phyloP scores from a whole-genome alignment of 2,113 vertebrate species.

The Saguinus imperator region DNA sequence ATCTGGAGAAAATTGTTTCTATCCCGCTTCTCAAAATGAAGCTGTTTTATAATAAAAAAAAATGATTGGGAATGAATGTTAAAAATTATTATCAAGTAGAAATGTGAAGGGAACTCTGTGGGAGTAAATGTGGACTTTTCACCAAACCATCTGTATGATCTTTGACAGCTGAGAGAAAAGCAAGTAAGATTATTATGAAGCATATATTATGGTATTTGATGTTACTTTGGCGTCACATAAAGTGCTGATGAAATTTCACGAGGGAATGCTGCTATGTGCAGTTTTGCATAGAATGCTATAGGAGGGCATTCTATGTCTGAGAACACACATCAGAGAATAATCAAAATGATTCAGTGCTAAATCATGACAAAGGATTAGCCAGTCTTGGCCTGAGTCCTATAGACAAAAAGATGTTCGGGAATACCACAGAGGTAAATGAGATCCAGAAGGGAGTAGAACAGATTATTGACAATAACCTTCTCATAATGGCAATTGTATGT shows the following conservation, averaged over 20 bases:
- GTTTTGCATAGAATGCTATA: constrained; percentile 29
- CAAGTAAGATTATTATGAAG: constrained; percentile 68
- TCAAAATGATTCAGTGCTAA: constrained; percentile 66
- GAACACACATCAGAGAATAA: constrained; percentile 60
- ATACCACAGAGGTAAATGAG: constrained; percentile 60
- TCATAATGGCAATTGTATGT: constrained; percentile 30
- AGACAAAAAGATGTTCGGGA: constrained; percentile 69
- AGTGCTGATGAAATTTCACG: constrained; percentile 12
- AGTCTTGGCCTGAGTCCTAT: constrained; percentile 50
- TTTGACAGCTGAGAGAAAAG: constrained; percentile 71
- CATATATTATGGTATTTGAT: constrained; percentile 69
- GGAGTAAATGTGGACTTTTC: constrained; percentile 60
- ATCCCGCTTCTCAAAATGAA: constrained; percentile 48
- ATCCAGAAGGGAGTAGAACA: constrained; percentile 68
- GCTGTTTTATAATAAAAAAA: constrained; percentile 43
- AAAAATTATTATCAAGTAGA: constrained; percentile 60
- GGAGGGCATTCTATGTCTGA: constrained; percentile 45
- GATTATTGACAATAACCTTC: constrained; percentile 61
- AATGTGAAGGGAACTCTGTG: constrained; percentile 47
- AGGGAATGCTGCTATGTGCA: constrained; percentile 48
- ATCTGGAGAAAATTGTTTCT: constrained; percentile 64
- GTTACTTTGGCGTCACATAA: constrained; percentile 64
- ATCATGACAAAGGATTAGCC: constrained; percentile 68
- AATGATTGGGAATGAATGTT: constrained; percentile 62
- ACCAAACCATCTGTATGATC: constrained; percentile 70